Percentiles rank a stretch among this genome's conserved stretches.
phyloP scores from a whole-genome alignment of 2,888 invertebrate genomes.

The Andrena minutula region DNA sequence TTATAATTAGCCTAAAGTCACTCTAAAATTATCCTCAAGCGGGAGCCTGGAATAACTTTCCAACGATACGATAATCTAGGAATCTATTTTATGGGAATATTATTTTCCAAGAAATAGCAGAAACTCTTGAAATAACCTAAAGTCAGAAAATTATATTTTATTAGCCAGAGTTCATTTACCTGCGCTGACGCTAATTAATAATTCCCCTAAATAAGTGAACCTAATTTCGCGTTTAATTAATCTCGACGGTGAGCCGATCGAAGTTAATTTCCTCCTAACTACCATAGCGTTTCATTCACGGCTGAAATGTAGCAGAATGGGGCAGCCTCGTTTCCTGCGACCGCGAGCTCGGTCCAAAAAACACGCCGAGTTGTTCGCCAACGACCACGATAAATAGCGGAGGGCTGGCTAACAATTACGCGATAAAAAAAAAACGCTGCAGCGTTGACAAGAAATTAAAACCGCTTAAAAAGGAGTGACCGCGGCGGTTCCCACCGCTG shows the following conservation, averaged over 20 bases:
- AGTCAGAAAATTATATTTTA: conserved; percentile 3
- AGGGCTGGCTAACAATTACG: not conserved
- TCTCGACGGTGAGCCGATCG: conserved; percentile 2
- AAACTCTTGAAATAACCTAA: no score
- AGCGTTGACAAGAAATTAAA: conserved; percentile 5
- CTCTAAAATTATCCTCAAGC: no score
- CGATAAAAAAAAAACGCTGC: not conserved
- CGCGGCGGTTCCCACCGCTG: conserved; percentile 14
- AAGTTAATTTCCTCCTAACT: conserved; percentile 44
- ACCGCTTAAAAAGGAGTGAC: conserved; percentile 11
- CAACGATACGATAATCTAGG: no score
- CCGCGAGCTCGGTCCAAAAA: not conserved
- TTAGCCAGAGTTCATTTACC: conserved; percentile 36
- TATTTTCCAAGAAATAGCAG: no score
- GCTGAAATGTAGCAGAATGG: conserved; percentile 1
- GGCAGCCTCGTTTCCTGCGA: not conserved
- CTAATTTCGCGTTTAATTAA: conserved; percentile 43
- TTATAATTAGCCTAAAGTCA: no score
- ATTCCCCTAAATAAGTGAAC: conserved; percentile 29
- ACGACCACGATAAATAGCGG: conserved; percentile 2
- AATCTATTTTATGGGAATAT: no score
- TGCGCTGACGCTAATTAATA: conserved; percentile 41
- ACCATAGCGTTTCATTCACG: conserved; percentile 28
- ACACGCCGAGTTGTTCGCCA: not conserved
- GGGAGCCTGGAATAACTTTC: no score